A percentile compares a stretch with the other conserved stretches of the same genome.
Evolutionary conservation across 2,888 invertebrate genomes (phyloP).

Genomic region (Celastrina argiolus): DNA sequence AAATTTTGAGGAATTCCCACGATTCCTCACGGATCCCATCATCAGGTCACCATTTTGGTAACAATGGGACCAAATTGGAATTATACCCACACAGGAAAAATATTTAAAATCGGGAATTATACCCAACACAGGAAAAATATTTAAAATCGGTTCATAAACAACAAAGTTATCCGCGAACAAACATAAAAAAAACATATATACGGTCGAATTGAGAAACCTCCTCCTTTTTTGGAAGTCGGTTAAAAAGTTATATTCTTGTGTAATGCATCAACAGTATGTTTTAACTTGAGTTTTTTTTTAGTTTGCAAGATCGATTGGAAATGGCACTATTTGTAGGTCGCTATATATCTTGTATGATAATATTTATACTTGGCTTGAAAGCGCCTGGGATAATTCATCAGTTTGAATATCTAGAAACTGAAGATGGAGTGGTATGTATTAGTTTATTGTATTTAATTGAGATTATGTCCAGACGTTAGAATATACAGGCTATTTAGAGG

Average conservation of each 20-base stretch:
- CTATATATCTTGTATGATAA: slow-evolving; percentile 85
- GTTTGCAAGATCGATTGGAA: slow-evolving; percentile 88
- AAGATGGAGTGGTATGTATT: slow-evolving; percentile 65
- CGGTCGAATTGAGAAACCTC: too few relatives aligned
- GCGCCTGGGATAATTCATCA: slow-evolving; percentile 89
- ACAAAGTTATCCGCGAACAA: too few relatives aligned
- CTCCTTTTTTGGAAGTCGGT: too few relatives aligned
- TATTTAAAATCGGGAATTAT: too few relatives aligned
- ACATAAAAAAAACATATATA: too few relatives aligned
- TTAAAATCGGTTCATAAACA: too few relatives aligned
- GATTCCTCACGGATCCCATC: too few relatives aligned
- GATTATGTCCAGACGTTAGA: neutral
- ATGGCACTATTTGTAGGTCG: slow-evolving; percentile 91
- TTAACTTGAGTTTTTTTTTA: slow-evolving; percentile 44
- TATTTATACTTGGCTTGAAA: slow-evolving; percentile 91
- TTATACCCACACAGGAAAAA: too few relatives aligned
- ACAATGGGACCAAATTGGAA: too few relatives aligned
- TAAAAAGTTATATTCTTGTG: neutral
- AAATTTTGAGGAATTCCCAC: too few relatives aligned
- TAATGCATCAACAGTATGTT: neutral
- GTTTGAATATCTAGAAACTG: slow-evolving; percentile 77
- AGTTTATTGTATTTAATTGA: neutral
- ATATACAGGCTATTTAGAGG: neutral
- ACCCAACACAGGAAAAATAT: too few relatives aligned
- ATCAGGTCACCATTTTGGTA: too few relatives aligned